A percentile compares a stretch with the other conserved stretches of the same genome.
These are phyloP conservation scores for Noctua fimbriata DNA, from an alignment of 2,888 invertebrate species.

Conservation along the genomic window DNA sequence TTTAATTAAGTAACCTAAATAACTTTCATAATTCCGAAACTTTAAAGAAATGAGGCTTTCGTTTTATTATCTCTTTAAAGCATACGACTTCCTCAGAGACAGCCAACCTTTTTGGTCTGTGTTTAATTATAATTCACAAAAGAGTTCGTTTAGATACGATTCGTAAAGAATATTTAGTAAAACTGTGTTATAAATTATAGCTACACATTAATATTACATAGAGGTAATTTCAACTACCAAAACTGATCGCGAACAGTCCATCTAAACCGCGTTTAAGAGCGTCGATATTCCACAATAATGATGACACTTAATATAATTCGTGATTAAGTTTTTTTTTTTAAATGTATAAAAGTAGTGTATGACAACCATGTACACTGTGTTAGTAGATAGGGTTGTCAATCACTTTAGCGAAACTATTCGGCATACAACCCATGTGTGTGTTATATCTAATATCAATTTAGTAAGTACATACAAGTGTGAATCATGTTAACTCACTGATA, in stretches of 20 bases:
- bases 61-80: slow-evolving; percentile 1
- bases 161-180: not conserved
- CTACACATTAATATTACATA: not conserved
- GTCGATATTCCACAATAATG: not conserved
- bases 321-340: not conserved
- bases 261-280: not conserved
- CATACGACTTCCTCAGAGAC: slow-evolving; percentile 21
- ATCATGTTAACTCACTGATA: slow-evolving; percentile 43
- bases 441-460: slow-evolving; percentile 37
- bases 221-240: not conserved
- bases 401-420: not conserved
- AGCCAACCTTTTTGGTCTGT: not conserved
- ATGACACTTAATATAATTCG: not conserved
- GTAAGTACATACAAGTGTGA: slow-evolving; percentile 35
- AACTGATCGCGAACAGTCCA: not conserved
- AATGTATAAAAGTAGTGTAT: not conserved
- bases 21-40: slow-evolving; percentile 1
- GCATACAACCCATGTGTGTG: not conserved
- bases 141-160: not conserved
- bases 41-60: not conserved
- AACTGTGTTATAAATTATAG: too few relatives aligned
- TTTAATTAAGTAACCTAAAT: not conserved
- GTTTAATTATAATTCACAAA: slow-evolving; percentile 13
- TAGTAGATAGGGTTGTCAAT: slow-evolving; percentile 1
- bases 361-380: not conserved